A percentile compares a stretch with the other conserved stretches of the same genome.
Conservation (phyloP, 37 sponge, comb jelly and placozoan genomes). For the Dysidea cf. avara region DNA sequence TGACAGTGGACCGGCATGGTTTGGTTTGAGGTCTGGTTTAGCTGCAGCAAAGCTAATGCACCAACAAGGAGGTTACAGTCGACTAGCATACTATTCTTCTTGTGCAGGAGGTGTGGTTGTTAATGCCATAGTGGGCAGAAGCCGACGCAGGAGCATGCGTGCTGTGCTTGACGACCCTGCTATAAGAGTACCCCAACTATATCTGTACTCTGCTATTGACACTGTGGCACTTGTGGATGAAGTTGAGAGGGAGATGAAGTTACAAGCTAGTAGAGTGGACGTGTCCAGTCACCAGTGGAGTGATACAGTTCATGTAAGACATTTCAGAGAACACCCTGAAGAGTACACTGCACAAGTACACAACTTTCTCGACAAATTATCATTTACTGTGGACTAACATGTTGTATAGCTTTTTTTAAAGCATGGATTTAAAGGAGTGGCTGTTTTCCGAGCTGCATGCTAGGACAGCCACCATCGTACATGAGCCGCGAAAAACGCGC, state of each 20-base stretch:
- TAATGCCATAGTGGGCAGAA: slow-evolving; percentile 21
- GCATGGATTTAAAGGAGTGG: no score
- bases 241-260: slow-evolving; percentile 18
- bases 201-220: slow-evolving; percentile 52
- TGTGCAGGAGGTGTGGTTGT: slow-evolving; percentile 1
- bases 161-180: slow-evolving; percentile 4
- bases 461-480: no score
- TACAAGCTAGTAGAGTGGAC: slow-evolving; percentile 21
- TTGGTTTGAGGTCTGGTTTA: slow-evolving; percentile 29
- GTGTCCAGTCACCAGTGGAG: slow-evolving; percentile 30
- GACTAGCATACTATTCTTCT: not conserved
- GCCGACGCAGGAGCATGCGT: slow-evolving; percentile 12
- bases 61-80: slow-evolving; percentile 32
- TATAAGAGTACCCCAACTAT: slow-evolving; percentile 49
- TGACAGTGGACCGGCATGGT: slow-evolving; percentile 64
- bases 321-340: slow-evolving; percentile 31
- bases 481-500: no score
- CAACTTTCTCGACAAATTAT: slow-evolving; percentile 10
- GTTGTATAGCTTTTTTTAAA: no score
- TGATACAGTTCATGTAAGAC: slow-evolving; percentile 43
- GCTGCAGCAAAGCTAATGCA: slow-evolving; percentile 51
- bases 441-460: no score
- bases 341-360: slow-evolving; percentile 29
- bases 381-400: no score
- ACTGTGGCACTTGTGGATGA: slow-evolving; percentile 1